A percentile compares a stretch with the other conserved stretches of the same genome.
Evolutionary conservation across 2,113 vertebrate genomes (phyloP).

Genomic region (Eudyptes chrysolophus): DNA sequence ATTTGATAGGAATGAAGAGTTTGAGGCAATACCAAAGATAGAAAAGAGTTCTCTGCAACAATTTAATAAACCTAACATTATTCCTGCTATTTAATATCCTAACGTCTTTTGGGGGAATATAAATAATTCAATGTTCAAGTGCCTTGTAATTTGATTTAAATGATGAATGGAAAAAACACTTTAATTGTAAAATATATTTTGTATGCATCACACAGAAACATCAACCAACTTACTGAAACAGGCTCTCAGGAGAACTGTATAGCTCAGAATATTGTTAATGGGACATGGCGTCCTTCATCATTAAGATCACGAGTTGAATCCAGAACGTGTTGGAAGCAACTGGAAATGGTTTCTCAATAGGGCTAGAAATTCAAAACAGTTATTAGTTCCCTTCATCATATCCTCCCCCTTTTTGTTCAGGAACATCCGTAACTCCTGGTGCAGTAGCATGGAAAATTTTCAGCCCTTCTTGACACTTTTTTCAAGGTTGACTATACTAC

Average conservation of each 20-base stretch:
- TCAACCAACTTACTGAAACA: neutral
- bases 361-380: neutral
- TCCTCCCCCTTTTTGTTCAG: neutral
- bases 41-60: neutral
- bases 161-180: constrained; percentile 26
- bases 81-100: constrained; percentile 44
- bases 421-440: neutral
- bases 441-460: neutral
- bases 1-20: neutral
- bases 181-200: constrained; percentile 41
- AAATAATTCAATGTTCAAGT: constrained; percentile 53
- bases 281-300: constrained; percentile 11
- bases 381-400: neutral
- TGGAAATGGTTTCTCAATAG: neutral
- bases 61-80: constrained; percentile 34
- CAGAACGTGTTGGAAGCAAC: neutral
- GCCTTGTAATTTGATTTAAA: constrained; percentile 39
- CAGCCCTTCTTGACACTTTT: neutral
- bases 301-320: constrained; percentile 19
- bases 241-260: constrained; percentile 27
- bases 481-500: neutral
- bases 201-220: constrained; percentile 20
- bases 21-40: neutral
- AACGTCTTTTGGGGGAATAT: constrained; percentile 43
- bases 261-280: constrained; percentile 39